Conservation (phyloP, 2,113 vertebrate species). For the Centrocercus urophasianus region DNA sequence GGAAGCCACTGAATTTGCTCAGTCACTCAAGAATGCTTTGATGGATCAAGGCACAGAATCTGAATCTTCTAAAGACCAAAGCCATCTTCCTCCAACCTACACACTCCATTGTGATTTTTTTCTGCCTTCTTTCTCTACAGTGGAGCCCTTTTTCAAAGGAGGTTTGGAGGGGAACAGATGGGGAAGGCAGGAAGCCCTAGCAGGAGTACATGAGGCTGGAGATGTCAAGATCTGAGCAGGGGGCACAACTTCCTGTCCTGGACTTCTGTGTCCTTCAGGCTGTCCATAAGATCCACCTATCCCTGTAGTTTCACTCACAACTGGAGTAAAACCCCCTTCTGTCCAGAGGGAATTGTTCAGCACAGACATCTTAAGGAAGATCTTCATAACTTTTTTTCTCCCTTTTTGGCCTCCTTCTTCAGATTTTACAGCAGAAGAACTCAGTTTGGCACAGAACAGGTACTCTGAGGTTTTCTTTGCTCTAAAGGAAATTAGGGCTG, state of each 20-base stretch:
- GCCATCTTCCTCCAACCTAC: too few relatives aligned
- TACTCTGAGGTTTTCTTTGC: conserved; percentile 12
- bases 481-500: conserved; percentile 42
- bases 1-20: background rate
- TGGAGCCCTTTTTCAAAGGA: background rate
- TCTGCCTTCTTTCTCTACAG: background rate
- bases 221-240: background rate
- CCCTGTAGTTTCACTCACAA: background rate
- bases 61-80: background rate
- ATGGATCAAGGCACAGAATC: background rate
- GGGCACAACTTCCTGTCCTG: background rate
- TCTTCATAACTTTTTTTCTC: background rate
- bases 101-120: background rate
- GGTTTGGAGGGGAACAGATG: background rate
- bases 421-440: background rate
- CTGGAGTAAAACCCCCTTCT: background rate
- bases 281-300: background rate
- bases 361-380: background rate
- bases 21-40: background rate
- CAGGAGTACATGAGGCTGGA: background rate
- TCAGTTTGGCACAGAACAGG: background rate
- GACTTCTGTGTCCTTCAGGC: background rate
- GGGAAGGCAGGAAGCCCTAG: background rate
- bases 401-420: background rate
- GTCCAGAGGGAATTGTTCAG: rapidly evolving